Base-by-base conservation (phyloP, 2,888 invertebrate genomes). In the Sinhomidia bicolor region DNA sequence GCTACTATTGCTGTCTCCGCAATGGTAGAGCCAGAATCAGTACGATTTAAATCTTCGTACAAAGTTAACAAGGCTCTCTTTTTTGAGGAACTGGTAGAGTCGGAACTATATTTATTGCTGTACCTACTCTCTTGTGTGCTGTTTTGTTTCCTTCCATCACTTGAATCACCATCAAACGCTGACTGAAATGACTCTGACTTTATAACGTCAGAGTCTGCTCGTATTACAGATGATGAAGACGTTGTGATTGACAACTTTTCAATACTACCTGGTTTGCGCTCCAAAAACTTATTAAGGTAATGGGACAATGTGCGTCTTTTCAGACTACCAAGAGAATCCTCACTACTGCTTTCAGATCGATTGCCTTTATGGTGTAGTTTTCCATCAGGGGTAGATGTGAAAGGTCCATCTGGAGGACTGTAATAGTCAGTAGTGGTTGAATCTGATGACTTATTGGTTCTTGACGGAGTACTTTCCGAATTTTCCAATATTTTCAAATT, bases 321-420 rank as follows among this genome's bases (percentile, higher is more conserved):
- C 2, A 26, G 32, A 2, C n/a, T 17, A 0, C 74, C 54, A 20
- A 26, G 2, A 26, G 9, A 4, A 20, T 51, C 41, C 9, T 14
- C 26, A n/a, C 20, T 14, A 23, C 20, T 32, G 6, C 14, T 20
- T 5, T 7, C 12, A 36, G 20, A 36, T 14, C 29, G 44, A 5
- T 36, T 6, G 14, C 32, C 17, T 74, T 80, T 89, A 5, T 20
- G 78, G 4, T 83, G 81, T 32, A 89, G 26, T 57, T 89, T 85
- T 26, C 81, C 89, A 71, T 90, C 90, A 14, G 90, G 90, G 2
- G 90, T 90, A 17, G 90, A 90, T 2, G 89, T 89, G 20, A 62
- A 88, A 6, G 89, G 89, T 7, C 87, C 87, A 3, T 89, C 89
- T 0, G 90, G 89, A 4, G 85, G 90, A 51, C 85, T 90, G 44